Evolutionary conservation across 2,113 vertebrate genomes (phyloP).

Genomic region (Motacilla alba): DNA sequence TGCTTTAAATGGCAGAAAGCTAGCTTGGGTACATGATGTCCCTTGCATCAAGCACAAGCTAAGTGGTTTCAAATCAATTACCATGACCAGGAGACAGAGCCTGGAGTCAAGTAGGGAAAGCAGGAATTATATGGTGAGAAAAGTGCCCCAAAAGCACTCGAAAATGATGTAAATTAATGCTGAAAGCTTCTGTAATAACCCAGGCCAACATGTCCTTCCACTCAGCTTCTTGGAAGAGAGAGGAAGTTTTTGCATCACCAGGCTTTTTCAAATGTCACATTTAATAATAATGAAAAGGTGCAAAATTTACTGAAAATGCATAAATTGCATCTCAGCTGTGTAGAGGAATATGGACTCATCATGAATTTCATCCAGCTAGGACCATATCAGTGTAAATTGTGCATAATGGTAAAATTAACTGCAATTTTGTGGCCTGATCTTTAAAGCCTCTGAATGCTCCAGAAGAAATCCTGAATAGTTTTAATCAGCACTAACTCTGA

Average conservation of each 20-base stretch:
- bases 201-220: background rate
- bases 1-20: background rate
- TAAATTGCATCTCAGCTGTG: background rate
- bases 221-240: background rate
- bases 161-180: slow-evolving; percentile 29
- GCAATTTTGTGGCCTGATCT: background rate
- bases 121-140: background rate
- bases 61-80: background rate
- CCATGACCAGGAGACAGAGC: background rate
- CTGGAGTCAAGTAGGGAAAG: background rate
- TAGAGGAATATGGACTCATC: background rate
- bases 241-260: background rate
- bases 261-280: background rate
- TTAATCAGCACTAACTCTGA: background rate
- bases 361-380: background rate
- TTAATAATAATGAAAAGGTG: background rate
- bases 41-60: background rate
- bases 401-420: background rate
- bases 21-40: background rate
- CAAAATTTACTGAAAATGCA: background rate
- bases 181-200: slow-evolving; percentile 15
- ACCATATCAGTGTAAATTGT: background rate
- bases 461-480: background rate
- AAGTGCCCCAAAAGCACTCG: slow-evolving; percentile 2
- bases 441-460: background rate